phyloP scores from a whole-genome alignment of 2,797 vertebrate genomes.

The Taeniopygia guttata region DNA sequence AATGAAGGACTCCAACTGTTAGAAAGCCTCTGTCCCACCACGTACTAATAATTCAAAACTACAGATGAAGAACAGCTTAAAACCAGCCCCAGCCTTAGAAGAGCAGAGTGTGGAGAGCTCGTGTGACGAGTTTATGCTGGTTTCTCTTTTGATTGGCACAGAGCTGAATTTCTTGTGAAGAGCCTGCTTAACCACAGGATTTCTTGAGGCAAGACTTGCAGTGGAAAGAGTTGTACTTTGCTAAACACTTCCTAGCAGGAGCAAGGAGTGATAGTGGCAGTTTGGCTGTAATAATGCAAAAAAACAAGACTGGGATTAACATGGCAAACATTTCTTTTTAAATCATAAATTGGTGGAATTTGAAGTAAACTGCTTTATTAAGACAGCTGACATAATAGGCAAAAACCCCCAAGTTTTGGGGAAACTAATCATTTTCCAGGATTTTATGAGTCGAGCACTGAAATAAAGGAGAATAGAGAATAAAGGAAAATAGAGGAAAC shows the following conservation, averaged over 20 bases:
- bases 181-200: neutral
- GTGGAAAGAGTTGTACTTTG: neutral
- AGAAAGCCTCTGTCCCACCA: neutral
- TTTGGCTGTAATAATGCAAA: neutral
- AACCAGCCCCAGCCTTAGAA: neutral
- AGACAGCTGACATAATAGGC: neutral
- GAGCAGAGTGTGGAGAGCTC: neutral
- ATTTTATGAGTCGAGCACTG: neutral
- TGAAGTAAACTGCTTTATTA: neutral
- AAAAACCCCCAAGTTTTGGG: neutral
- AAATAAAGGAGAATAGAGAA: neutral
- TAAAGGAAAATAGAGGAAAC: neutral
- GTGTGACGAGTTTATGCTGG: fast-evolving
- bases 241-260: neutral
- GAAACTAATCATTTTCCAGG: neutral
- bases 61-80: neutral
- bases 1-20: neutral
- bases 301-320: neutral
- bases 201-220: neutral
- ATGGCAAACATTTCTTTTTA: neutral
- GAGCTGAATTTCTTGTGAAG: neutral
- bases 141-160: neutral
- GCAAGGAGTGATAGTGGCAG: neutral
- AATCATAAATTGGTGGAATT: neutral
- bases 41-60: neutral